These are phyloP conservation scores for Trinectes maculatus DNA, from an alignment of 2,113 vertebrate genomes.

Conservation along the genomic window DNA sequence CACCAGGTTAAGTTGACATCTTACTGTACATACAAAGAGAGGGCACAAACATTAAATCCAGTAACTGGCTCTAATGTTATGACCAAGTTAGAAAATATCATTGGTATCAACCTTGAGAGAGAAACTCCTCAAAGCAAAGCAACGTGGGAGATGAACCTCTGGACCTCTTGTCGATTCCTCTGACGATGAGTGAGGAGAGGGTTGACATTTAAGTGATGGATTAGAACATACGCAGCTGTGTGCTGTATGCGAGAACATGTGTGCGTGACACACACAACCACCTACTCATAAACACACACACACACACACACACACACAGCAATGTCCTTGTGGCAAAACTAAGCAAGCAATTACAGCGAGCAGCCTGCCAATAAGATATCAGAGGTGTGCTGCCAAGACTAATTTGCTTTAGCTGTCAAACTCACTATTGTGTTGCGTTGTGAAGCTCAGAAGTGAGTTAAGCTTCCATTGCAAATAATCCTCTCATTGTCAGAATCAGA, in stretches of 20 bases:
- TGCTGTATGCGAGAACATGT: slow-evolving; percentile 18
- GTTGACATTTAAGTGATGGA: slow-evolving; percentile 69
- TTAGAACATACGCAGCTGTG: slow-evolving; percentile 43
- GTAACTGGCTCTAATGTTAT: too few relatives aligned
- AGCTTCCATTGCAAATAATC: slow-evolving; percentile 52
- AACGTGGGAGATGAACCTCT: slow-evolving; percentile 44
- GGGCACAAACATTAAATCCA: too few relatives aligned
- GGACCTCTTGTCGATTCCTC: slow-evolving; percentile 61
- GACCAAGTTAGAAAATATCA: slow-evolving; percentile 22
- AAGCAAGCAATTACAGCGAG: slow-evolving; percentile 68
- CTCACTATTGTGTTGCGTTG: slow-evolving; percentile 53
- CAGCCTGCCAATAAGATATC: slow-evolving; percentile 73
- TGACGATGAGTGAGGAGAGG: slow-evolving; percentile 43
- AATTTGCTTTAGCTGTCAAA: slow-evolving; percentile 75
- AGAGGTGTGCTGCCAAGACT: slow-evolving; percentile 70
- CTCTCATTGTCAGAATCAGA: slow-evolving; percentile 25
- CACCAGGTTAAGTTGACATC: too few relatives aligned
- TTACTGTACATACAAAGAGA: not conserved
- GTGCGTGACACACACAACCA: not conserved
- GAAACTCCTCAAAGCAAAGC: slow-evolving; percentile 50
- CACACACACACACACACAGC: slow-evolving; percentile 16
- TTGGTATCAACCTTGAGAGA: slow-evolving; percentile 42
- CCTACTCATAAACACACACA: slow-evolving; percentile 9
- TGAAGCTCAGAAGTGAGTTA: slow-evolving; percentile 55
- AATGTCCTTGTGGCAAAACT: slow-evolving; percentile 64